A percentile compares a stretch with the other conserved stretches of the same genome.
These are phyloP conservation scores for Meiosimyza decipiens DNA, from an alignment of 2,888 invertebrate genomes.

Conservation along the genomic window DNA sequence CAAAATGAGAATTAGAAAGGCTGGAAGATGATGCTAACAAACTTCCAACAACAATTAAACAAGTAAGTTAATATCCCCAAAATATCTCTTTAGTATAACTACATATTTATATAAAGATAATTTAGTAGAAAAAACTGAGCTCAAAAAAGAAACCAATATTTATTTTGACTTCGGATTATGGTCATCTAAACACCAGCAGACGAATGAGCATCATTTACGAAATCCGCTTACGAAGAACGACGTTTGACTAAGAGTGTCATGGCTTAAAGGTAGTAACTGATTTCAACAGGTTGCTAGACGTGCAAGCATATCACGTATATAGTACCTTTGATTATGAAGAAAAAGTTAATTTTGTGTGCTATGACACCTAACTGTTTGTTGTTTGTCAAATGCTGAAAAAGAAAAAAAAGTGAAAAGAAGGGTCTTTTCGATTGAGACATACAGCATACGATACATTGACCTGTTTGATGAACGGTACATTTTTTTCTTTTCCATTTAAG, in stretches of 20 bases:
- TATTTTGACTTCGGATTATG: constrained; percentile 27
- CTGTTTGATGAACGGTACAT: background rate
- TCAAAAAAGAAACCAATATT: background rate
- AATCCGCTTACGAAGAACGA: constrained; percentile 24
- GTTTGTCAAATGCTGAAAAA: background rate
- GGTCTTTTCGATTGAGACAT: background rate
- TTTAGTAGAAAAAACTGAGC: too few species aligned
- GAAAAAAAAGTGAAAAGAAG: background rate
- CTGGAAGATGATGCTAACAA: too few species aligned
- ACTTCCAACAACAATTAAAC: too few species aligned
- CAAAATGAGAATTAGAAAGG: too few species aligned
- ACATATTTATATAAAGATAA: too few species aligned
- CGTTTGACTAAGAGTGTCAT: constrained; percentile 15
- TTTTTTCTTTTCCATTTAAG: background rate
- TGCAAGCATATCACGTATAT: background rate
- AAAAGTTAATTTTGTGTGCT: too few species aligned
- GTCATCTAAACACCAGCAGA: constrained; percentile 18
- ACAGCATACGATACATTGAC: background rate
- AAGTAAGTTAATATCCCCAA: too few species aligned
- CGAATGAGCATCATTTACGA: constrained; percentile 31
- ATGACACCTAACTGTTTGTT: background rate
- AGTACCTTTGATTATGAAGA: too few species aligned
- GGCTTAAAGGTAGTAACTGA: constrained; percentile 10
- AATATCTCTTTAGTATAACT: too few species aligned
- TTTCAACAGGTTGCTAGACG: background rate